Evolutionary conservation across 2,113 vertebrate genomes (phyloP).

Genomic region (Propithecus coquereli): DNA sequence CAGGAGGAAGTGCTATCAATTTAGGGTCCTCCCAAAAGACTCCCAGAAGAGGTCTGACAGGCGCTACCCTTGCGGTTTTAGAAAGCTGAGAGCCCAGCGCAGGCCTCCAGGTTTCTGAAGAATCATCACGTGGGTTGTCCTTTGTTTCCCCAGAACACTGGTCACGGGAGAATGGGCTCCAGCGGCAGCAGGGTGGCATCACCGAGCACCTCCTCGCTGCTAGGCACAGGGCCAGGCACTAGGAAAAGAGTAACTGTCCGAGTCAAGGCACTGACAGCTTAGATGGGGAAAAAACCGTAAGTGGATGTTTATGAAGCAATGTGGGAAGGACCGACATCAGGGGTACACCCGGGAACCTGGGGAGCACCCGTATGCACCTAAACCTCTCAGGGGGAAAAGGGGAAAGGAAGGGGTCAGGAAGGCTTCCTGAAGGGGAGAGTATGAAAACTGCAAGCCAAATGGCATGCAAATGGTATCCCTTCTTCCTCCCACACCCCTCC

Average conservation of each 20-base stretch:
- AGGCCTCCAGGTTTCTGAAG: not conserved
- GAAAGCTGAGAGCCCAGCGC: not conserved
- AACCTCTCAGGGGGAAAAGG: not conserved
- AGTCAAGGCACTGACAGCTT: not conserved
- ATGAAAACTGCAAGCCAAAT: not conserved
- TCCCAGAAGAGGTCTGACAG: not conserved
- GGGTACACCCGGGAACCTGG: fast-evolving
- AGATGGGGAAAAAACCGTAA: not conserved
- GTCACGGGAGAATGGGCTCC: no score
- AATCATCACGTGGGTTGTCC: fast-evolving
- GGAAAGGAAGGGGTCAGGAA: not conserved
- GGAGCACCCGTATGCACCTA: not conserved
- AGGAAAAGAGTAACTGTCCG: not conserved
- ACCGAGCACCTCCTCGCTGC: not conserved
- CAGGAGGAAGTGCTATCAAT: not conserved
- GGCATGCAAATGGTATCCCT: not conserved
- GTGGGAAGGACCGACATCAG: not conserved
- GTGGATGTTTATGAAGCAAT: not conserved
- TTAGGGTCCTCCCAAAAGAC: not conserved
- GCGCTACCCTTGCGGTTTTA: not conserved
- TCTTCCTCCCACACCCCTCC: not conserved
- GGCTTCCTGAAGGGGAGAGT: not conserved
- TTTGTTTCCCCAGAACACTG: not conserved
- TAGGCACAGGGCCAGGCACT: not conserved
- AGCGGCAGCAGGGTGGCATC: no score